phyloP scores from a whole-genome alignment of 53 echinoderm and acorn worm species.

The Hippasteria phrygiana region DNA sequence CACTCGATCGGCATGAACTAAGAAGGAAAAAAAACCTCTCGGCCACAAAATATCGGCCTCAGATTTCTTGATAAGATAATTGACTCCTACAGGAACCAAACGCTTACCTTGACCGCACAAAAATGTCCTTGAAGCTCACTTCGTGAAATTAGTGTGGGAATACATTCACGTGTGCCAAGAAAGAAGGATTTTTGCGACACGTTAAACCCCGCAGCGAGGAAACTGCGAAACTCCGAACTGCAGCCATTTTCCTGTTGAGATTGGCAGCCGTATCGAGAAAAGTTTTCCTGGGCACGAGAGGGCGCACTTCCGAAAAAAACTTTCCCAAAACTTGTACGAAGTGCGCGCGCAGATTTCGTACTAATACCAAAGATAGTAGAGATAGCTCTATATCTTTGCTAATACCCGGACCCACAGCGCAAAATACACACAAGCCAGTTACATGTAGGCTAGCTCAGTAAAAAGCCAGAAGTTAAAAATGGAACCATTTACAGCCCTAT shows the following conservation, averaged over 20 bases:
- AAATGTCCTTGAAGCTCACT: background rate
- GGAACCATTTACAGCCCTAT: no score
- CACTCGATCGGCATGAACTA: background rate
- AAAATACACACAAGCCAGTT: no score
- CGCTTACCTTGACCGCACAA: conserved; percentile 35
- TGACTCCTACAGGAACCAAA: background rate
- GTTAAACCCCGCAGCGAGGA: conserved; percentile 3
- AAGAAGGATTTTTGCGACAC: background rate
- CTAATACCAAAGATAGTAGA: no score
- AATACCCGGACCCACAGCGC: no score
- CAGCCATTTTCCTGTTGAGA: conserved; percentile 45
- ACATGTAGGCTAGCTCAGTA: no score
- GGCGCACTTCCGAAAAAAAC: conserved; percentile 14
- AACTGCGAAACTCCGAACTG: background rate
- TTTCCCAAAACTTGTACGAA: no score
- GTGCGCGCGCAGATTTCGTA: no score
- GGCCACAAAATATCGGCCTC: background rate
- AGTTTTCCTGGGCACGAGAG: conserved; percentile 48
- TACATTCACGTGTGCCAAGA: background rate
- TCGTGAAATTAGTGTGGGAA: background rate
- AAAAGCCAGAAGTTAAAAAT: no score
- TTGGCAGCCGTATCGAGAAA: conserved; percentile 22
- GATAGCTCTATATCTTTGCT: no score
- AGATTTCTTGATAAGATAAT: no score
- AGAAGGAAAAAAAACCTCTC: background rate